Evolutionary conservation across 2,888 invertebrate genomes (phyloP).

Genomic region (Chironomus tentans): DNA sequence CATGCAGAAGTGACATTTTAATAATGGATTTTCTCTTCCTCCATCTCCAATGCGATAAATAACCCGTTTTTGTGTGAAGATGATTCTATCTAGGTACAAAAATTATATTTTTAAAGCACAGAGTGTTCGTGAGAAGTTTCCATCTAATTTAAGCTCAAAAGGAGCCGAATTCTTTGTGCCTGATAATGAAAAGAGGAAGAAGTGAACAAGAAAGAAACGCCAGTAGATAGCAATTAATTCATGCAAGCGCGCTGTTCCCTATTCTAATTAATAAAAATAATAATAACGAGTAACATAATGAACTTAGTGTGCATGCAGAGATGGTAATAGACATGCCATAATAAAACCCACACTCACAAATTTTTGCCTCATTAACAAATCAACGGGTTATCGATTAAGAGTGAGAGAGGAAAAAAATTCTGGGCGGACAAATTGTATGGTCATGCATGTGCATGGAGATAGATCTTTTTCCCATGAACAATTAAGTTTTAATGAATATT

Average conservation of each 20-base stretch:
- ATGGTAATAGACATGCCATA: too few species aligned
- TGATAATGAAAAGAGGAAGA: background rate
- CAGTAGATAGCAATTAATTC: background rate
- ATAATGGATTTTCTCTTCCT: slow-evolving; percentile 20
- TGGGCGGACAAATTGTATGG: too few species aligned
- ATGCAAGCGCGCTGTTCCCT: background rate
- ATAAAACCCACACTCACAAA: background rate
- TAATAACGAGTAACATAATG: background rate
- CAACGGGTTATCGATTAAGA: background rate
- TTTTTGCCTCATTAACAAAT: background rate
- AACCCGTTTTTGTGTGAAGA: slow-evolving; percentile 6
- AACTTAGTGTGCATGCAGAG: background rate
- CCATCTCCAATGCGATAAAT: background rate
- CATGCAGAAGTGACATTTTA: slow-evolving; percentile 27
- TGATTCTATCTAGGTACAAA: slow-evolving; percentile 17
- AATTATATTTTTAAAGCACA: background rate
- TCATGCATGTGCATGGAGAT: background rate
- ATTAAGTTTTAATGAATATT: background rate
- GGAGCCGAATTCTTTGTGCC: too few species aligned
- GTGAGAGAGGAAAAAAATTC: too few species aligned
- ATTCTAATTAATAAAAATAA: background rate
- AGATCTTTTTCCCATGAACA: background rate
- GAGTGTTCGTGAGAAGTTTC: slow-evolving; percentile 11
- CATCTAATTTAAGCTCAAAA: background rate
- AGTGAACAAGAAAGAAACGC: too few species aligned